Base-by-base conservation (phyloP, 2,113 vertebrate genomes). In the Toxostoma redivivum region DNA sequence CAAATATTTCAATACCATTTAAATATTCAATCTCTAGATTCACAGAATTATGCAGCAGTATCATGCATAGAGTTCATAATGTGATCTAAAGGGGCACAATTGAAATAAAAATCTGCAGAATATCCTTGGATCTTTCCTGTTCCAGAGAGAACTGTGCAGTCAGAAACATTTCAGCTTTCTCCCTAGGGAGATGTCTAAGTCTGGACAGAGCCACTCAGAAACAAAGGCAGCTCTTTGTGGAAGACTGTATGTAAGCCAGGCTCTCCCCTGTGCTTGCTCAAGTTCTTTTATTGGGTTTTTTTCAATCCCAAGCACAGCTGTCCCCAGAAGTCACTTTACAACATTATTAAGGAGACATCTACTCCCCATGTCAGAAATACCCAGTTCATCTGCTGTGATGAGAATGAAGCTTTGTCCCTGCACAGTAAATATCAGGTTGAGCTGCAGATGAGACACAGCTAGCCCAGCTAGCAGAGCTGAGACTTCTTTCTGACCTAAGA, bases 391-490 rank as follows among this genome's bases (percentile, higher is more conserved):
- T 69, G 19, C 37, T 61, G 76, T 44, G 25, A n/a, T 69, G 35
- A 79, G 48, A 53, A 38, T 38, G 31, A 15, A 33, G 33, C 21
- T 82, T 88, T 33, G 24, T 48, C 44, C n/a, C 53, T 71, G 31
- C 28, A 58, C 30, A 44, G 30, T 42, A 80, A 90, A 76, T 12
- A 76, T 8, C 28, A 76, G 69, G 19, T 50, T 66, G 60, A 72
- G 30, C 23, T 7, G 0, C 25, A 76, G 33, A 60, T 22, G 15
- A 69, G 30, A 65, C 19, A 24, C 0, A 1, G n/a, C 4, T 48
- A 40, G 35, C 5, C 4, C 48, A 77, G 5, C 12, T 54, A 30
- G 38, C 62, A 82, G 48, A 71, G 7, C 12, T 51, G 35, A 79
- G 35, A 54, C 5, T 60, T 50, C 51, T 71, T 81, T 35, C 48